Conservation (phyloP, 2,113 vertebrate genomes). For the Chaenogobius annularis region DNA sequence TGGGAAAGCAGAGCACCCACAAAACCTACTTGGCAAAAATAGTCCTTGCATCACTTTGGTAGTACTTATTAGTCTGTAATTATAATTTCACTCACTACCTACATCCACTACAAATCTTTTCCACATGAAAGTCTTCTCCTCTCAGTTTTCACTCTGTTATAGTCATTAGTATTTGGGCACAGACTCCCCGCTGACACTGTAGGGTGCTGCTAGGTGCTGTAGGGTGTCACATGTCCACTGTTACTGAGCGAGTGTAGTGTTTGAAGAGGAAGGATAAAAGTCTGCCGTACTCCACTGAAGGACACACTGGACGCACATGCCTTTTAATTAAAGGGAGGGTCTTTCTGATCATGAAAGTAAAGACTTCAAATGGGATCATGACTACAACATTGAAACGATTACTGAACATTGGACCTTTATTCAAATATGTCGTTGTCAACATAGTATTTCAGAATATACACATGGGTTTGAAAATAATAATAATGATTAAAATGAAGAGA, state of each 20-base stretch:
- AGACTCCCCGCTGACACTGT: slow-evolving; percentile 53
- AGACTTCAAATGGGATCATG: slow-evolving; percentile 1
- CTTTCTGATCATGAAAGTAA: slow-evolving; percentile 38
- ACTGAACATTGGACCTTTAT: not conserved
- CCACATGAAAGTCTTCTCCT: slow-evolving; percentile 16
- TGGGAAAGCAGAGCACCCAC: too few species aligned
- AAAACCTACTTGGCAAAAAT: too few species aligned
- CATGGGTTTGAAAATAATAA: too few species aligned
- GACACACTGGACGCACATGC: slow-evolving; percentile 51
- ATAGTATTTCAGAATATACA: too few species aligned
- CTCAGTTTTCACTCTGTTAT: not conserved
- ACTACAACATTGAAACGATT: not conserved
- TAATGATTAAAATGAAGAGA: too few species aligned
- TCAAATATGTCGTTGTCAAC: not conserved
- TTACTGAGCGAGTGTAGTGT: slow-evolving; percentile 46
- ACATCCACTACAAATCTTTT: not conserved
- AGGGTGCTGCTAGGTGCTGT: slow-evolving; percentile 25
- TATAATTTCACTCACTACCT: not conserved
- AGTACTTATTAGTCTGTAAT: not conserved
- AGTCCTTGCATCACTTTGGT: not conserved
- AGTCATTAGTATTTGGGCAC: slow-evolving; percentile 39
- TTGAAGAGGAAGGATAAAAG: slow-evolving; percentile 71
- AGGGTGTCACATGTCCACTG: slow-evolving; percentile 45
- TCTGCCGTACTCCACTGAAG: slow-evolving; percentile 47
- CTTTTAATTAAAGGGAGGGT: slow-evolving; percentile 57